Percentiles rank a stretch among this genome's conserved stretches.
Conservation (phyloP, 2,797 vertebrate genomes). For the Margarornis squamiger region DNA sequence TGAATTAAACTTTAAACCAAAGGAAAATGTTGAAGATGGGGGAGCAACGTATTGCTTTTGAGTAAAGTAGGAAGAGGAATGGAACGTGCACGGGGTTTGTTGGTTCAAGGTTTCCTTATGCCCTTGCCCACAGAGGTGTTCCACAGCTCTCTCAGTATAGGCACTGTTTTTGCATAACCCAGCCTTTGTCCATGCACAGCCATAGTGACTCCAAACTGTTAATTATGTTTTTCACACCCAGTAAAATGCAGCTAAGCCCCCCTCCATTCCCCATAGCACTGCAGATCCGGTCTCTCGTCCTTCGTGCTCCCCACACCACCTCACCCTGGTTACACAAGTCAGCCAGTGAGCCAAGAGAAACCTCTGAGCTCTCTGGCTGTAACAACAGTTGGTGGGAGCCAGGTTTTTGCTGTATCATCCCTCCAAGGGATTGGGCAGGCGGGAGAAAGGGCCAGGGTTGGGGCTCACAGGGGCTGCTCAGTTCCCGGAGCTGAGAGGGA, state of each 20-base stretch:
- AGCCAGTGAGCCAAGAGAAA: constrained; percentile 33
- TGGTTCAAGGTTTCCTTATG: not conserved
- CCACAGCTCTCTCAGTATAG: not conserved
- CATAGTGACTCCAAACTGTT: not conserved
- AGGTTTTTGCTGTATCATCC: constrained; percentile 23
- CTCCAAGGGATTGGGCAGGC: not conserved
- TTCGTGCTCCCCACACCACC: constrained; percentile 49
- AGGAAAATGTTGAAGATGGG: not conserved
- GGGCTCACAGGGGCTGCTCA: not conserved
- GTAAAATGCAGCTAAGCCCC: not conserved
- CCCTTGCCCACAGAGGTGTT: not conserved
- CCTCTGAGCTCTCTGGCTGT: constrained; percentile 11
- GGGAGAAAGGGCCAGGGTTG: not conserved
- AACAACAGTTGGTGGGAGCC: not conserved
- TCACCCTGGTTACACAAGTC: constrained; percentile 47
- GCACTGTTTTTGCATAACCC: not conserved
- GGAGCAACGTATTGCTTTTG: not conserved
- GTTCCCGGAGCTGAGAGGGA: not conserved
- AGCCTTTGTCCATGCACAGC: not conserved
- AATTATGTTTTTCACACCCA: not conserved
- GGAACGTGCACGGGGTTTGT: not conserved
- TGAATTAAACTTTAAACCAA: not conserved
- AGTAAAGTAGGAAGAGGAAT: not conserved
- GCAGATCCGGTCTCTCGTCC: not conserved
- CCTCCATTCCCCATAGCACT: accelerated